phyloP scores from a whole-genome alignment of 92 coral and sea anemone species.

The Zoanthus gigantus region DNA sequence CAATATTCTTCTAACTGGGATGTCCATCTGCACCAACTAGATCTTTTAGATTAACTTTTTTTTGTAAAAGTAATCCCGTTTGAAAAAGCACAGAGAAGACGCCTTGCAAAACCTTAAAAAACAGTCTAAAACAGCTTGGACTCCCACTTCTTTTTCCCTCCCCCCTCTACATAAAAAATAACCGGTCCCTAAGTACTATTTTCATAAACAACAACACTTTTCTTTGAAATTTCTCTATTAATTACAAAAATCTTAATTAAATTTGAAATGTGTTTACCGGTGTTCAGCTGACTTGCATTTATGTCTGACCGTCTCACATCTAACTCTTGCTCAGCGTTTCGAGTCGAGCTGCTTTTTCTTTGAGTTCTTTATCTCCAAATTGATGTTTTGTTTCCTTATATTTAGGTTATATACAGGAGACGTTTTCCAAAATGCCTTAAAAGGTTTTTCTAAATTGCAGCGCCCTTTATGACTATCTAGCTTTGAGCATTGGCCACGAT shows the following conservation, averaged over 20 bases:
- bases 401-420: slow-evolving; percentile 57
- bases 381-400: slow-evolving; percentile 40
- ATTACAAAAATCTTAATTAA: neutral
- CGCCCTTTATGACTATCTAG: slow-evolving; percentile 63
- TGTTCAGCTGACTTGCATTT: neutral
- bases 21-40: slow-evolving; percentile 12
- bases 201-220: too few relatives aligned
- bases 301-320: neutral
- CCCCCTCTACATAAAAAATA: too few relatives aligned
- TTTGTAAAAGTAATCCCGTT: too few relatives aligned
- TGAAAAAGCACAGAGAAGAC: too few relatives aligned
- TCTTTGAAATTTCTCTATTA: neutral
- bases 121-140: too few relatives aligned
- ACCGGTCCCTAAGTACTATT: too few relatives aligned
- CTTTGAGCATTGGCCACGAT: slow-evolving; percentile 57
- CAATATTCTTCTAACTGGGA: neutral
- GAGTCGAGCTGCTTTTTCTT: slow-evolving; percentile 57
- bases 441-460: slow-evolving; percentile 62
- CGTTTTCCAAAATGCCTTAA: slow-evolving; percentile 65
- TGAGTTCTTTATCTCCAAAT: slow-evolving; percentile 44
- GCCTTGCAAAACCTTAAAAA: too few relatives aligned
- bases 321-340: neutral
- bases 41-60: too few relatives aligned
- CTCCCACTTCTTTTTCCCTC: too few relatives aligned
- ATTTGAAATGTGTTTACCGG: neutral